These are phyloP conservation scores for Imbricaverruca yamaguchii DNA, from an alignment of 2,888 invertebrate genomes.

Conservation along the genomic window DNA sequence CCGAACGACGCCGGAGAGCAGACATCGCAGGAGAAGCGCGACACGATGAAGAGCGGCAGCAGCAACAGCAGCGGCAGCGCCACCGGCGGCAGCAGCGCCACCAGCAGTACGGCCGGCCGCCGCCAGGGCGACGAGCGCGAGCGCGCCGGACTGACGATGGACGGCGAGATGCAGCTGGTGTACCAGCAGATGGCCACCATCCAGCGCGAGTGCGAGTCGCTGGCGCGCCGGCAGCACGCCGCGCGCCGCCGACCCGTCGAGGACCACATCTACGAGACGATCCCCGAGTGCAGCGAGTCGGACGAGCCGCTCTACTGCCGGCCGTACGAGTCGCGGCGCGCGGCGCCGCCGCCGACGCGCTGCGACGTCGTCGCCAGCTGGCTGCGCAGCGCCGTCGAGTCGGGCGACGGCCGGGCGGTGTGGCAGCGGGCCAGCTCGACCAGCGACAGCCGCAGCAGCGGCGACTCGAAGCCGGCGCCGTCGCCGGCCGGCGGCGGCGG, in stretches of 20 bases:
- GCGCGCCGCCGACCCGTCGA: slow-evolving; percentile 41
- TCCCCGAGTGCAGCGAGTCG: slow-evolving; percentile 47
- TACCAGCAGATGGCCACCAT: slow-evolving; percentile 54
- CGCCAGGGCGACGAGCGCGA: background rate
- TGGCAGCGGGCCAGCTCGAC: slow-evolving; percentile 3
- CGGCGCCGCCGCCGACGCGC: background rate
- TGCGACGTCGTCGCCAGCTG: too few species aligned
- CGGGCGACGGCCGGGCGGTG: background rate
- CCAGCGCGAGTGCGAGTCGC: slow-evolving; percentile 47
- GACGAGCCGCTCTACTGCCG: slow-evolving; percentile 57
- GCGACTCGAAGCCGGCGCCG: slow-evolving; percentile 4
- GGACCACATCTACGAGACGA: slow-evolving; percentile 59
- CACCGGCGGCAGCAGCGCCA: slow-evolving; percentile 22
- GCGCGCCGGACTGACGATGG: slow-evolving; percentile 37
- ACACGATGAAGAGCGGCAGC: slow-evolving; percentile 23
- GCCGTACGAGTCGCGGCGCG: slow-evolving; percentile 48
- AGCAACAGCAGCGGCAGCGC: slow-evolving; percentile 2
- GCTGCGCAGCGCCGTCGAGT: background rate
- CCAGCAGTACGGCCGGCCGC: slow-evolving; percentile 41
- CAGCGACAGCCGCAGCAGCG: slow-evolving; percentile 25
- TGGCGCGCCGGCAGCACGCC: slow-evolving; percentile 33
- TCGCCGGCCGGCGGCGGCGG: slow-evolving; percentile 22
- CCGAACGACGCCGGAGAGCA: slow-evolving; percentile 20
- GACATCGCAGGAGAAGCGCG: slow-evolving; percentile 22
- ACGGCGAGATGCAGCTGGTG: slow-evolving; percentile 50